Evolutionary conservation across 2,113 vertebrate genomes (phyloP).

Genomic region (Columbina picui): DNA sequence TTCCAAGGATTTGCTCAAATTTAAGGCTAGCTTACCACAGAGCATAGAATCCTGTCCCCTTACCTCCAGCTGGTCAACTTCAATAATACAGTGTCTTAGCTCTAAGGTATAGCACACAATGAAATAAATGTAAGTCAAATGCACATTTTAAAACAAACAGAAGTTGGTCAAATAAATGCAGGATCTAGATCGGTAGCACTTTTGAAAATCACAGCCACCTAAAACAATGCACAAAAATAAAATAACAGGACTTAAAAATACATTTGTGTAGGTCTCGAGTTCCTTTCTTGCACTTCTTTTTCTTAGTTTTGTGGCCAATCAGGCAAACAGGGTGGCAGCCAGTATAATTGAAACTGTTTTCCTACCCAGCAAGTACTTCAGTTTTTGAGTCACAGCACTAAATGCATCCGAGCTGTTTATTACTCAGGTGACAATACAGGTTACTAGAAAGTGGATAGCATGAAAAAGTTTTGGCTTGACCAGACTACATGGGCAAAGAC

Average conservation of each 20-base stretch:
- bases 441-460: background rate
- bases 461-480: background rate
- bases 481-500: background rate
- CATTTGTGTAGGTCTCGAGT: background rate
- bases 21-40: conserved; percentile 7
- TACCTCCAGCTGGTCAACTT: background rate
- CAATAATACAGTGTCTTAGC: background rate
- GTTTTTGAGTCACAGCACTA: background rate
- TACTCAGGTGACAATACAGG: background rate
- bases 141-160: background rate
- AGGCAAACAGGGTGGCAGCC: background rate
- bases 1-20: conserved; percentile 18
- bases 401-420: background rate
- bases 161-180: background rate
- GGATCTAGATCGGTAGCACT: background rate
- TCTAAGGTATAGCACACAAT: background rate
- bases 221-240: background rate
- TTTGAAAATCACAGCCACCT: background rate
- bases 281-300: background rate
- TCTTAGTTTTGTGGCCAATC: background rate
- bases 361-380: background rate
- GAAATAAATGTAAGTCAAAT: background rate
- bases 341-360: background rate
- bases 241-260: background rate
- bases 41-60: background rate